These are phyloP conservation scores for Sebastes trivittatus DNA, from an alignment of 2,797 vertebrate species.

Conservation along the genomic window DNA sequence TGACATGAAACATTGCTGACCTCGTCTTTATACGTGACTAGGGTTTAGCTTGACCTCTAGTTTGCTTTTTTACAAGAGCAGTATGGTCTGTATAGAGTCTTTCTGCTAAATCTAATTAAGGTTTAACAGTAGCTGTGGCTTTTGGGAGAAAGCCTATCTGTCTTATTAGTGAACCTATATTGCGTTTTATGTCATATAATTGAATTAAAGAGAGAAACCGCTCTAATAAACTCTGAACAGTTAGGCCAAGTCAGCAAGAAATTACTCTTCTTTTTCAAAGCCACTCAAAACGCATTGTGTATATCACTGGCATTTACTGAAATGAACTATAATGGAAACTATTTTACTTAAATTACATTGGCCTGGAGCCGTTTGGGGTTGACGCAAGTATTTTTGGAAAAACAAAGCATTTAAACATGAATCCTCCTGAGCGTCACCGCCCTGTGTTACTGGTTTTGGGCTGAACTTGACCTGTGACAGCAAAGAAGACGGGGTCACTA, in stretches of 20 bases:
- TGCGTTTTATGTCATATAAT: slow-evolving; percentile 39
- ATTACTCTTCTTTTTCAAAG: background rate
- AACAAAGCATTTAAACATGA: background rate
- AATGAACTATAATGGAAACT: background rate
- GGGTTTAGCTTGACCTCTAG: background rate
- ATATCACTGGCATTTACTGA: background rate
- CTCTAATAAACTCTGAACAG: background rate
- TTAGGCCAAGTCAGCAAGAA: slow-evolving; percentile 5
- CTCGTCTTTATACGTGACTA: background rate
- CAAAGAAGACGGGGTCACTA: slow-evolving; percentile 11
- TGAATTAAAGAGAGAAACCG: slow-evolving; percentile 35
- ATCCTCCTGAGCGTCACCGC: background rate
- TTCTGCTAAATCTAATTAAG: slow-evolving; percentile 53
- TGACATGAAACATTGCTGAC: background rate
- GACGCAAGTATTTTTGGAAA: background rate
- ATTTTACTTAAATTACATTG: background rate
- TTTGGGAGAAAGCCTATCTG: background rate
- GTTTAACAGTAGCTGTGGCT: slow-evolving; percentile 52
- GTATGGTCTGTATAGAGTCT: background rate
- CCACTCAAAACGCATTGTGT: background rate
- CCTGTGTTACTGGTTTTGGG: background rate
- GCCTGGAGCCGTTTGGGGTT: background rate
- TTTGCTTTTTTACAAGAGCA: slow-evolving; percentile 29
- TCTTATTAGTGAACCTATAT: slow-evolving; percentile 44
- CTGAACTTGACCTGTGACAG: slow-evolving; percentile 32